These are phyloP conservation scores for Ornithoptera priamus DNA, from an alignment of 2,888 invertebrate species.

Conservation along the genomic window DNA sequence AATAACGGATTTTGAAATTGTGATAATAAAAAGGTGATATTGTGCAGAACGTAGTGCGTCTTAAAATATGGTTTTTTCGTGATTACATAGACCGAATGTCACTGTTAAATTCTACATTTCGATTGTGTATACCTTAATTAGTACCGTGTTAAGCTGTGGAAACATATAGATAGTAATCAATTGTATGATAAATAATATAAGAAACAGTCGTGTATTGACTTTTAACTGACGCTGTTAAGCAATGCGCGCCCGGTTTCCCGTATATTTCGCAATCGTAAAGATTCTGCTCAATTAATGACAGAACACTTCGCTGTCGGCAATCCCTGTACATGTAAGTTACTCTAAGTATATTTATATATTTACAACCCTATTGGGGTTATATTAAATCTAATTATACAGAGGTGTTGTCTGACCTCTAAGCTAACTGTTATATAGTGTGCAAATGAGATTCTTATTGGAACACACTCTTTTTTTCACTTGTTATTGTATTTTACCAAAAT, in stretches of 20 bases:
- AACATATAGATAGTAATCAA: conserved; percentile 13
- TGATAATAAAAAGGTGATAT: conserved; percentile 12
- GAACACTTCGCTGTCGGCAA: conserved; percentile 19
- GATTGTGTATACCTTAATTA: conserved; percentile 27
- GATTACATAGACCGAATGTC: conserved; percentile 18
- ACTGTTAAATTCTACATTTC: conserved; percentile 21
- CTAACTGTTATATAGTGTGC: background rate
- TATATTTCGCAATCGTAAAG: conserved; percentile 8
- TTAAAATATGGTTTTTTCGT: conserved; percentile 18
- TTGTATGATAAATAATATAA: conserved; percentile 20
- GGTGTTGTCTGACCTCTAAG: conserved; percentile 21
- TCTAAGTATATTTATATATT: conserved; percentile 9
- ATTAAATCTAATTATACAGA: conserved; percentile 27
- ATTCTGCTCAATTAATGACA: conserved; percentile 24
- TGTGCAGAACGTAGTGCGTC: conserved; percentile 18
- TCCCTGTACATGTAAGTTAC: conserved; percentile 19
- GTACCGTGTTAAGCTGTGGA: conserved; percentile 19
- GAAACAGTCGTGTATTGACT: conserved; percentile 22
- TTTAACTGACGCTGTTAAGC: conserved; percentile 16
- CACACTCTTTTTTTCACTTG: background rate
- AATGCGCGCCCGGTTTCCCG: conserved; percentile 17
- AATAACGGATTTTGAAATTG: conserved; percentile 16
- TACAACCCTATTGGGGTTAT: conserved; percentile 1
- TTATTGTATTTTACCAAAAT: background rate
- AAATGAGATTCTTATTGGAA: conserved; percentile 28